These are phyloP conservation scores for Scylla paramamosain DNA, from an alignment of 1,140 invertebrate species.

Conservation along the genomic window DNA sequence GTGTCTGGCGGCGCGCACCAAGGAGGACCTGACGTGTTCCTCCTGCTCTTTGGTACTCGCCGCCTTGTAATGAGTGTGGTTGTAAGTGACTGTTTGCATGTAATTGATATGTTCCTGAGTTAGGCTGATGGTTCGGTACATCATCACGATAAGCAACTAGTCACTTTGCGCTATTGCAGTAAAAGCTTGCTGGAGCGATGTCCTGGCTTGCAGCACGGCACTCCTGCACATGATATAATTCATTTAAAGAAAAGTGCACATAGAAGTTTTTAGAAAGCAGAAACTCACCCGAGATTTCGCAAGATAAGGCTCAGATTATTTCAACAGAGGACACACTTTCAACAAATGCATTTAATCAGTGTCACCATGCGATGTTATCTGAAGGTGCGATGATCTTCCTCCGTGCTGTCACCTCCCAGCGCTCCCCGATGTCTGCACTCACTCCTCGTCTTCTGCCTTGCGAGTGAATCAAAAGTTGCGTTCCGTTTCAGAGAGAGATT, in stretches of 20 bases:
- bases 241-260: neutral
- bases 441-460: constrained; percentile 29
- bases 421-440: neutral
- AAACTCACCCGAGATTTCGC: neutral
- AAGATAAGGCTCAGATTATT: neutral
- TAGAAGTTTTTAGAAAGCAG: neutral
- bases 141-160: neutral
- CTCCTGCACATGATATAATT: neutral
- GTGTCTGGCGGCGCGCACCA: neutral
- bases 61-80: neutral
- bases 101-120: neutral
- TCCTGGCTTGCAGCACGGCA: neutral
- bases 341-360: neutral
- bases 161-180: neutral
- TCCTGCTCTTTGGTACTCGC: neutral
- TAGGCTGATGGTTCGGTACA: neutral
- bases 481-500: constrained; percentile 41
- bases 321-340: neutral
- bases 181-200: neutral
- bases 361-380: neutral
- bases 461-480: constrained; percentile 50
- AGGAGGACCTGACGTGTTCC: neutral
- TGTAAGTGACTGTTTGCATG: neutral
- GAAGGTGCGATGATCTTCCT: neutral
- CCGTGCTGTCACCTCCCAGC: neutral